phyloP scores from a whole-genome alignment of 2,113 vertebrate species.

The Hirundichthys speculiger region DNA sequence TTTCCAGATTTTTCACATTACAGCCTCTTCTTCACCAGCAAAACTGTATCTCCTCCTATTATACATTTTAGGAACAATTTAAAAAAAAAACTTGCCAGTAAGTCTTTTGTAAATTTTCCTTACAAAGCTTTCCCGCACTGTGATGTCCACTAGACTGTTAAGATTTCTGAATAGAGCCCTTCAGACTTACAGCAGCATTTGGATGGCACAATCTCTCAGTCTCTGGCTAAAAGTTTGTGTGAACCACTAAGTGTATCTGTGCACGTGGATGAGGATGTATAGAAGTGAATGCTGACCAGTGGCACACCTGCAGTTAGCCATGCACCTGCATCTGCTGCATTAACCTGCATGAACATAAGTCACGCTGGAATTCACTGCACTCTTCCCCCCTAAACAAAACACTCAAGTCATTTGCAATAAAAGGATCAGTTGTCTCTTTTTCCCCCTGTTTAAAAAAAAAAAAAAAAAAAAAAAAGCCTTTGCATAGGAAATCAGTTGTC shows the following conservation, averaged over 20 bases:
- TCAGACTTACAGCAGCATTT: constrained; percentile 91
- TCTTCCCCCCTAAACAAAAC: constrained; percentile 68
- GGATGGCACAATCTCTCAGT: constrained; percentile 91
- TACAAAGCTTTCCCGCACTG: constrained; percentile 88
- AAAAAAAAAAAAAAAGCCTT: constrained; percentile 79
- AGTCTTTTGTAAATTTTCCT: constrained; percentile 51
- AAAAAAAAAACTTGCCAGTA: too few relatives aligned
- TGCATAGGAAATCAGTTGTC: constrained; percentile 96
- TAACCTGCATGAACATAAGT: constrained; percentile 72
- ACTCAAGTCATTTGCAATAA: constrained; percentile 77
- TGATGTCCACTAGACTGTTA: constrained; percentile 90
- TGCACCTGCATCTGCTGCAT: constrained; percentile 92
- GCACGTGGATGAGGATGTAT: constrained; percentile 34
- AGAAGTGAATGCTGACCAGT: constrained; percentile 75
- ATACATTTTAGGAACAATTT: constrained; percentile 55
- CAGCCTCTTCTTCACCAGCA: constrained; percentile 43
- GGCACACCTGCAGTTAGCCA: constrained; percentile 95
- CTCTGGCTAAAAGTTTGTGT: too few relatives aligned
- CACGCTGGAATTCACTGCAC: constrained; percentile 66
- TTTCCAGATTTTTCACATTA: constrained; percentile 16
- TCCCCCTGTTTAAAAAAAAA: constrained; percentile 57
- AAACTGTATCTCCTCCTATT: constrained; percentile 74
- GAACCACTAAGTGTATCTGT: too few relatives aligned
- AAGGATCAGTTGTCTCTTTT: constrained; percentile 66
- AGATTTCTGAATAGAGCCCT: constrained; percentile 93